Base-by-base conservation (phyloP, 2,113 vertebrate species). In the Chlorodrepanis virens region DNA sequence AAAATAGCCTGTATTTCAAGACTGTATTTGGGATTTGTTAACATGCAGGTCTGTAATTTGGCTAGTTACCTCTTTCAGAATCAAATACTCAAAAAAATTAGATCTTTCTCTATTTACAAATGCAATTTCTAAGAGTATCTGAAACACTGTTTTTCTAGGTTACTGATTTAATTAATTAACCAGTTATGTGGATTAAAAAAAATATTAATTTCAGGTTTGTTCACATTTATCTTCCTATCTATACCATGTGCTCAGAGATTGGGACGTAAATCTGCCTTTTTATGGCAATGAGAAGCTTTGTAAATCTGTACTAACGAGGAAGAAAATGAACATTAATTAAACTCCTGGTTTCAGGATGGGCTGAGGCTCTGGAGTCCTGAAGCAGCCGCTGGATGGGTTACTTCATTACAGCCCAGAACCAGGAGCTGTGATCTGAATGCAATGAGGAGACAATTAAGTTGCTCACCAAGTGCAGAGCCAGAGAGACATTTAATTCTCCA, bases 401-500 rank as follows among this genome's bases (percentile, higher is more conserved):
- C 89, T 96, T 97, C 89, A 90, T 94, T 96, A 96, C 60, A 83
- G 90, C 91, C 93, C 93, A 84, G 96, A 96, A 89, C 76, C 69
- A 63, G 89, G 90, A 94, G 79, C 83, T 95, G 95, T 96, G 97
- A 95, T 83, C 84, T 88, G 96, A 97, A 97, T 93, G 85, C 86
- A 97, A 97, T 83, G 93, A 97, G 88, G 49, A 97, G 84, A 96
- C 95, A 96, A 97, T 96, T 97, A 97, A 97, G 89, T 96, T 0
- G 3, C 94, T 96, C 94, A 71, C 95, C 64, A 87, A 96, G 86
- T 59, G 65, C 93, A 91, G 91, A 95, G 79, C 80, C 89, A 85
- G 89, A 5, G 45, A 95, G 89, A 96, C 82, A 84, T 93, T 95
- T 97, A 97, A 97, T 97, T 97, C 96, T 96, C 65, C 61, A 69